Percentiles rank a stretch among this genome's conserved stretches.
These are phyloP conservation scores for Atta colombica DNA, from an alignment of 1,140 invertebrate species.

Conservation along the genomic window DNA sequence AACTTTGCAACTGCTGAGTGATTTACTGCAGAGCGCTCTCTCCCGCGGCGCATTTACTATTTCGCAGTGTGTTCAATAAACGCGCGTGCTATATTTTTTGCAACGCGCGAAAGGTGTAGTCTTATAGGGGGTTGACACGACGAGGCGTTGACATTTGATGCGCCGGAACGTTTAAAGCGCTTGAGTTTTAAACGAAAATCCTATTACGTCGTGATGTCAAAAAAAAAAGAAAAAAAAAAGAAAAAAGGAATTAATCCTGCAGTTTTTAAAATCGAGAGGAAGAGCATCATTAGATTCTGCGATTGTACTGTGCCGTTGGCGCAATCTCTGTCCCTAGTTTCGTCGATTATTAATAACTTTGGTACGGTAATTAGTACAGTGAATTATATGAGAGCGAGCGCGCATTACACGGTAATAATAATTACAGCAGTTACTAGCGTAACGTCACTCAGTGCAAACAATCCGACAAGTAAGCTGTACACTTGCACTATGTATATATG, in stretches of 20 bases:
- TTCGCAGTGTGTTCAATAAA: slow-evolving; percentile 61
- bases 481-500: slow-evolving; percentile 30
- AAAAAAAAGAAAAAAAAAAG: not conserved
- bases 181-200: not conserved
- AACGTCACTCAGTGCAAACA: slow-evolving; percentile 59
- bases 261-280: slow-evolving; percentile 4
- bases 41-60: slow-evolving; percentile 60
- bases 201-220: not conserved
- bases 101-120: not conserved
- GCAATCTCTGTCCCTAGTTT: not conserved
- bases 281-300: not conserved
- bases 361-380: slow-evolving; percentile 22
- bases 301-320: not conserved
- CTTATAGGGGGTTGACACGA: not conserved
- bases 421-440: slow-evolving; percentile 50
- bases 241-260: not conserved
- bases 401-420: slow-evolving; percentile 49
- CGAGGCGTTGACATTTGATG: slow-evolving; percentile 17
- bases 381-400: slow-evolving; percentile 30
- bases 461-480: slow-evolving; percentile 56
- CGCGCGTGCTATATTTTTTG: slow-evolving; percentile 40
- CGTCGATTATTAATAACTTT: slow-evolving; percentile 10
- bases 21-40: slow-evolving; percentile 58
- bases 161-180: not conserved
- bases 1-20: slow-evolving; percentile 64